Percentiles rank a stretch among this genome's conserved stretches.
phyloP scores from a whole-genome alignment of 2,888 invertebrate genomes.

The Galeopsomyia nigrocyanea region DNA sequence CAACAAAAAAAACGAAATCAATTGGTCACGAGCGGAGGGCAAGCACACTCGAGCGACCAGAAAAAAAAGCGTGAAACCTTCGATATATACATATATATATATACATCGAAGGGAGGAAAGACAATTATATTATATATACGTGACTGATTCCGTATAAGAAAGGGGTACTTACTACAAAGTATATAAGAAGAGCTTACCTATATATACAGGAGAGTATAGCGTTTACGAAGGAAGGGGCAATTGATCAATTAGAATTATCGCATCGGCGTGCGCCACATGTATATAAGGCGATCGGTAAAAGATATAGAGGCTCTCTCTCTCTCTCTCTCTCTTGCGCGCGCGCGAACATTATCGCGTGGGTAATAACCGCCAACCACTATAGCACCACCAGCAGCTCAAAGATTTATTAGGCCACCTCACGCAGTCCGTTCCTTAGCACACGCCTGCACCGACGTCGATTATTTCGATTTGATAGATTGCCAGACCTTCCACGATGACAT shows the following conservation, averaged over 20 bases:
- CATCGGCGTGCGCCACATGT: constrained; percentile 39
- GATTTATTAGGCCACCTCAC: constrained; percentile 59
- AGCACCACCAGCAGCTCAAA: neutral
- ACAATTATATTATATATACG: no score
- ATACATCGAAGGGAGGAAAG: no score
- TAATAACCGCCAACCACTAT: constrained; percentile 54
- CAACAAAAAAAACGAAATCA: no score
- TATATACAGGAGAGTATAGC: constrained; percentile 14
- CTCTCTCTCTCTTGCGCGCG: constrained; percentile 47
- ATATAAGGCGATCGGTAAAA: constrained; percentile 42
- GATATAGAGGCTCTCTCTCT: constrained; percentile 47
- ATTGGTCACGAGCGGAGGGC: no score
- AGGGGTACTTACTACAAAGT: no score
- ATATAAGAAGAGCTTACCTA: no score
- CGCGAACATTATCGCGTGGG: constrained; percentile 60
- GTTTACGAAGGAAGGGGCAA: neutral
- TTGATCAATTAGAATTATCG: constrained; percentile 49
- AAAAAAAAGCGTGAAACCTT: no score
- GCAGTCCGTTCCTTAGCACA: constrained; percentile 49
- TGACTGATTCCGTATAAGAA: no score
- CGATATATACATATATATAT: no score
- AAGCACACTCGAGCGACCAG: no score
- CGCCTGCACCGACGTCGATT: constrained; percentile 12
- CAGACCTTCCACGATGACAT: no score
- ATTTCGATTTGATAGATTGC: constrained; percentile 8